phyloP scores from a whole-genome alignment of 2,797 vertebrate species.

The Spheniscus humboldti region DNA sequence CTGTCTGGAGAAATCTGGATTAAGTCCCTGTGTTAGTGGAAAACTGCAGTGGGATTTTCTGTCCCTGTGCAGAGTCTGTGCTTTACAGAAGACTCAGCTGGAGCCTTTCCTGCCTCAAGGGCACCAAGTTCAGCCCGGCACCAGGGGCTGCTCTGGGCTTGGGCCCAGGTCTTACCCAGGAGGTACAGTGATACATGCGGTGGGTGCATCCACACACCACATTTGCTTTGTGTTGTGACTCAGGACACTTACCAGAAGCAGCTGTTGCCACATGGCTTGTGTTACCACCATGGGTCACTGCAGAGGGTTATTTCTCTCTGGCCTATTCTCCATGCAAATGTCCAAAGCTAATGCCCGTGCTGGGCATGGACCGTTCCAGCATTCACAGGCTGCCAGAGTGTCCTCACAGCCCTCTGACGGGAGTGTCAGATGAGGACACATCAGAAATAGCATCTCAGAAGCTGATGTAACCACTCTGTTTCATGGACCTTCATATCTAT shows the following conservation, averaged over 20 bases:
- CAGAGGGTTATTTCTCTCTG: neutral
- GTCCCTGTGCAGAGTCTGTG: neutral
- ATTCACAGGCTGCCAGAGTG: neutral
- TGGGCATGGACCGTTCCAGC: neutral
- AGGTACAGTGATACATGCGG: rapidly evolving
- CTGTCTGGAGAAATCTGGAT: neutral
- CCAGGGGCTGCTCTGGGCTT: neutral
- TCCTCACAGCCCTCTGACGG: neutral
- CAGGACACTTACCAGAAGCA: neutral
- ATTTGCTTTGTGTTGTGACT: neutral
- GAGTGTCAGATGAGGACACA: neutral
- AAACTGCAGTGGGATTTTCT: neutral
- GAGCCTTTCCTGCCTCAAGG: neutral
- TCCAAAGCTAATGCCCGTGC: neutral
- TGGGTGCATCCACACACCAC: neutral
- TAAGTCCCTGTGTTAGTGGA: neutral
- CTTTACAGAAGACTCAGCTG: neutral
- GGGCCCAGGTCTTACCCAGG: neutral
- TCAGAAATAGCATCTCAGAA: neutral
- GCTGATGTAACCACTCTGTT: neutral
- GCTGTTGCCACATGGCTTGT: neutral
- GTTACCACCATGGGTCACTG: neutral
- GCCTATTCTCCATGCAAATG: neutral
- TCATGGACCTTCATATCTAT: neutral
- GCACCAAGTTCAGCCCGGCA: neutral